Base-by-base conservation (phyloP, 2,113 vertebrate genomes). In the Vulpes vulpes region DNA sequence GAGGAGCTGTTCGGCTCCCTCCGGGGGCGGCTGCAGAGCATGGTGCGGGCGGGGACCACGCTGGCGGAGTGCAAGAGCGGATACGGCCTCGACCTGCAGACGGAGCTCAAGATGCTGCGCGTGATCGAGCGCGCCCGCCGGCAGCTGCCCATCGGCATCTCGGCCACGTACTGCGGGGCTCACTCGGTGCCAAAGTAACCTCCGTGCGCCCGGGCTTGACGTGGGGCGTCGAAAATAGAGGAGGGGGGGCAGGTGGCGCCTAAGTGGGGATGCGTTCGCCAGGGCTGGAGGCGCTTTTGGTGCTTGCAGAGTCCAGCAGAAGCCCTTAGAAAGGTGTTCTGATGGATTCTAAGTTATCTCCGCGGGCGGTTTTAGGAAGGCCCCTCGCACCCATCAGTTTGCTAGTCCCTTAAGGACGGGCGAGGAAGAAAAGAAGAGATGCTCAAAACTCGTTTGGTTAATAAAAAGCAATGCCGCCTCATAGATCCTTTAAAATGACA, bases 21-120 rank as follows among this genome's bases (percentile, higher is more conserved):
- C 57, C 97, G 98, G 96, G 95, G 99, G 92, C 97, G 98, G 3
- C 99, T 99, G 0, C 89, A 85, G 3, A 95, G 99, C 79, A 99
- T 99, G 99, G 89, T 98, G 97, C 97, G 99, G 11, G 98, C 99
- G 0, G 99, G 99, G 0, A 99, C 99, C 80, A 99, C 99, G 0
- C 97, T 99, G 98, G 99, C 99, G 76, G 99, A 99, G 98, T 99
- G 99, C 97, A 99, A 99, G 99, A 99, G 99, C n/a, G 99, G 99
- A 3, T 99, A 99, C 0, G 99, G 99, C 67, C 98, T 99, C 43
- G 98, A 99, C 94, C 97, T 99, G 85, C 98, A 99, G 25, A 98
- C 99, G 0, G 99, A 99, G 98, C 98, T 99, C 8, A 99, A 99
- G 98, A 99, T 99, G 99, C 99, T 99, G 96, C 98, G 99, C 11